Conservation (phyloP, 2,797 vertebrate species). For the Rhinichthys osculus region DNA sequence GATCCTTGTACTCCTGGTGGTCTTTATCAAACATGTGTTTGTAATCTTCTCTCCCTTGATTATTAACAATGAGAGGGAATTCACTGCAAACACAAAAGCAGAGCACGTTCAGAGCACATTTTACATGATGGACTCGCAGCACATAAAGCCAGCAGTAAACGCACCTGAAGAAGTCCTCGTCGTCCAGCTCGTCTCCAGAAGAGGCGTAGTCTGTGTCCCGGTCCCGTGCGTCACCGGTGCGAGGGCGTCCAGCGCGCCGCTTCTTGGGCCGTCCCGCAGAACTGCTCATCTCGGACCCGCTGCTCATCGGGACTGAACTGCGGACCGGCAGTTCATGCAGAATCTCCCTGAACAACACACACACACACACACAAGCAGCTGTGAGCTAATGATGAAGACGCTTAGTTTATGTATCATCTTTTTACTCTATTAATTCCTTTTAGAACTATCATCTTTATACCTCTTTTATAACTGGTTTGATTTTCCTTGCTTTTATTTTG, state of each 20-base stretch:
- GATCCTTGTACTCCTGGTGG: conserved; percentile 81
- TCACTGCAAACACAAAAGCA: conserved; percentile 70
- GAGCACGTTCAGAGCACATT: neutral
- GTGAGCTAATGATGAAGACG: neutral
- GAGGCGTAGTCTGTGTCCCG: conserved; percentile 88
- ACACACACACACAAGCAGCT: neutral
- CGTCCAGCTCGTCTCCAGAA: conserved; percentile 90
- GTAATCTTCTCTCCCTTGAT: conserved; percentile 76
- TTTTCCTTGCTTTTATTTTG: too few species aligned
- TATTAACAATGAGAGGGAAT: conserved; percentile 75
- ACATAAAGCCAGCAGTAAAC: neutral
- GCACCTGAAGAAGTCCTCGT: conserved; percentile 87
- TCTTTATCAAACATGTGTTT: conserved; percentile 84
- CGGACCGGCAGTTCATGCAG: conserved; percentile 60
- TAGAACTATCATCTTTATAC: too few species aligned
- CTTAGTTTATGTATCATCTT: neutral
- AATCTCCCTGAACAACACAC: conserved; percentile 27
- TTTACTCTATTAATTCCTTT: too few species aligned
- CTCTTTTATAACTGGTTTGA: too few species aligned
- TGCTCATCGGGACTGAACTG: conserved; percentile 68
- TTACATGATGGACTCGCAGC: neutral
- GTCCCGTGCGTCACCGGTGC: conserved; percentile 73
- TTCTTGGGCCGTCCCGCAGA: conserved; percentile 71
- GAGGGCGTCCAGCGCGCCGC: conserved; percentile 69
- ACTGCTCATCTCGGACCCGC: conserved; percentile 72